phyloP scores from a whole-genome alignment of 2,797 vertebrate species.

The Triplophysa bombifrons region DNA sequence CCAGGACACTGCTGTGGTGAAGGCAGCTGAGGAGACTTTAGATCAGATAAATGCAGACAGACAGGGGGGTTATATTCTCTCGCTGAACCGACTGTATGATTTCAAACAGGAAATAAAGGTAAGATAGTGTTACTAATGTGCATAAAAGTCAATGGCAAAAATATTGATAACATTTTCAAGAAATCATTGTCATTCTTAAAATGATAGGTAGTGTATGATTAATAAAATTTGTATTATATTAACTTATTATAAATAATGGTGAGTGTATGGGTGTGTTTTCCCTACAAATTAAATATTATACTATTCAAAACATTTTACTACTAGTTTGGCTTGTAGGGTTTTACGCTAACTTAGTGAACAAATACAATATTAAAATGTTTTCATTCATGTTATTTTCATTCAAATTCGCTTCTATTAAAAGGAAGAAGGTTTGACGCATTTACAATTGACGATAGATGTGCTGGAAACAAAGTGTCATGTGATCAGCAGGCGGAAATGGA shows the following conservation, averaged over 20 bases:
- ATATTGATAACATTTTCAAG: no score
- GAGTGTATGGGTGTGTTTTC: no score
- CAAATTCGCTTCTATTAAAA: not conserved
- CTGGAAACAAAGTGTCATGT: slow-evolving; percentile 73
- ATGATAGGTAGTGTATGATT: no score
- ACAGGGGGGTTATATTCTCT: slow-evolving; percentile 48
- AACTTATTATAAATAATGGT: no score
- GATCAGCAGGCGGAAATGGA: slow-evolving; percentile 70
- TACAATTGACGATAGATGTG: slow-evolving; percentile 70
- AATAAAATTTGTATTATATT: no score
- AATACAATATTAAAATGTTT: no score
- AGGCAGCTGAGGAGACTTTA: slow-evolving; percentile 43
- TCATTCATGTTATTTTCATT: not conserved
- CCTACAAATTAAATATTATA: no score
- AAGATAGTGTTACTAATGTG: slow-evolving; percentile 1
- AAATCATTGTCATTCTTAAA: no score
- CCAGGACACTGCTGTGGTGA: slow-evolving; percentile 27
- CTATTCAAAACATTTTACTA: no score
- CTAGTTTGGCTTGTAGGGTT: no score
- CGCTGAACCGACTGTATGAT: slow-evolving; percentile 54
- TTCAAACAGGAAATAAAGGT: slow-evolving; percentile 43
- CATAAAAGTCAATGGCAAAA: no score
- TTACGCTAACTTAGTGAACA: no score
- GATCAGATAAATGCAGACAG: slow-evolving; percentile 49
- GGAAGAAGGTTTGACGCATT: slow-evolving; percentile 52